Evolutionary conservation across 2,113 vertebrate species (phyloP).

Genomic region (Grus americana): DNA sequence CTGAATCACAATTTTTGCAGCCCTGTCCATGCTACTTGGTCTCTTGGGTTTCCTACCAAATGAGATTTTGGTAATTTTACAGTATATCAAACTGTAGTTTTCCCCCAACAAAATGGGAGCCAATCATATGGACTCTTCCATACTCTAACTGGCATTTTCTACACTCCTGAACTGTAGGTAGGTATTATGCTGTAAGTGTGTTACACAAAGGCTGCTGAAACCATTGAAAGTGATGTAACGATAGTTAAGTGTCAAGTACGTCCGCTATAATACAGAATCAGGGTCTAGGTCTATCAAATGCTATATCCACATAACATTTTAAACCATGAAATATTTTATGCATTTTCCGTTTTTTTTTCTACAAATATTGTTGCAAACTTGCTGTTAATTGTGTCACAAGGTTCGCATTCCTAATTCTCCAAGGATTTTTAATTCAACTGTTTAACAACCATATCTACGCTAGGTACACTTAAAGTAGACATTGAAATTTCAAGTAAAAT

Average conservation of each 20-base stretch:
- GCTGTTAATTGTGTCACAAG: constrained; percentile 55
- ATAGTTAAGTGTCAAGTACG: constrained; percentile 40
- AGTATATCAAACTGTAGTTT: neutral
- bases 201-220: constrained; percentile 62
- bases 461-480: constrained; percentile 78
- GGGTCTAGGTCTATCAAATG: constrained; percentile 67
- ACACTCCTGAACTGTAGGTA: neutral
- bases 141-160: neutral
- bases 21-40: neutral
- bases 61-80: neutral
- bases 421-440: constrained; percentile 58
- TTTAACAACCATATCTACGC: constrained; percentile 68
- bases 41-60: constrained; percentile 13
- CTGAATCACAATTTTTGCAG: constrained; percentile 30
- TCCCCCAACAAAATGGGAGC: neutral
- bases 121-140: neutral
- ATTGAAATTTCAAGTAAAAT: constrained; percentile 83
- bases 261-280: constrained; percentile 67
- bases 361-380: constrained; percentile 57
- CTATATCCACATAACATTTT: constrained; percentile 66
- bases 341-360: constrained; percentile 60
- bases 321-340: constrained; percentile 57
- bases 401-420: constrained; percentile 59
- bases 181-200: constrained; percentile 9
- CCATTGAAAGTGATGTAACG: constrained; percentile 13